Conservation (phyloP, 2,113 vertebrate genomes). For the Trogon melanurus region DNA sequence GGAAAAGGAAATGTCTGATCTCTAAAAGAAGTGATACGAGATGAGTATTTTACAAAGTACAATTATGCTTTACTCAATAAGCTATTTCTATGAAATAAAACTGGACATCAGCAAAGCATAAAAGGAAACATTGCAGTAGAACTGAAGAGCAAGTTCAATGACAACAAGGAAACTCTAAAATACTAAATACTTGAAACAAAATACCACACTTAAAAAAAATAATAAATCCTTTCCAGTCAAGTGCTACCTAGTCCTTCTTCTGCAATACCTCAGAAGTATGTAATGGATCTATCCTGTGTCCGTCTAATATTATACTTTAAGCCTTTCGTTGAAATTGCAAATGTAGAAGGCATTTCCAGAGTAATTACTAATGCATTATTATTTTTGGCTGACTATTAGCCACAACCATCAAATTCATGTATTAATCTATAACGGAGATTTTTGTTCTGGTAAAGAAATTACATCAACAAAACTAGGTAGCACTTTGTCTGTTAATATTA, state of each 20-base stretch:
- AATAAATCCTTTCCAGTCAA: not conserved
- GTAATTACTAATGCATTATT: not conserved
- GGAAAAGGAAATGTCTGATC: slow-evolving; percentile 80
- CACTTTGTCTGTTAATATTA: slow-evolving; percentile 1
- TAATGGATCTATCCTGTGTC: not conserved
- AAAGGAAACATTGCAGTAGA: not conserved
- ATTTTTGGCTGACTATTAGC: slow-evolving; percentile 23
- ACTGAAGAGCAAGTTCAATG: not conserved
- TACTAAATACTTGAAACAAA: not conserved
- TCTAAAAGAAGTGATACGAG: slow-evolving; percentile 78
- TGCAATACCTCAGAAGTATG: not conserved
- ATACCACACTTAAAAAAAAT: not conserved
- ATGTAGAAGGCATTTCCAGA: not conserved
- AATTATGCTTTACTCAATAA: slow-evolving; percentile 64
- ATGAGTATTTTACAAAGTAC: slow-evolving; percentile 72
- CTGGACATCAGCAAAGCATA: slow-evolving; percentile 34
- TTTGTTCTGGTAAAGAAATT: not conserved
- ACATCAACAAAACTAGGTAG: not conserved
- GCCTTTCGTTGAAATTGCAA: not conserved
- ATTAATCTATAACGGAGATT: not conserved
- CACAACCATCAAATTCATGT: not conserved
- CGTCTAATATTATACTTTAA: not conserved
- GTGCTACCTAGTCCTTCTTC: not conserved
- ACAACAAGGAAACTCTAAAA: not conserved
- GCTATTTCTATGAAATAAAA: slow-evolving; percentile 46